Percentiles rank a stretch among this genome's conserved stretches.
phyloP scores from a whole-genome alignment of 2,888 invertebrate genomes.

The Proisotoma minuta region DNA sequence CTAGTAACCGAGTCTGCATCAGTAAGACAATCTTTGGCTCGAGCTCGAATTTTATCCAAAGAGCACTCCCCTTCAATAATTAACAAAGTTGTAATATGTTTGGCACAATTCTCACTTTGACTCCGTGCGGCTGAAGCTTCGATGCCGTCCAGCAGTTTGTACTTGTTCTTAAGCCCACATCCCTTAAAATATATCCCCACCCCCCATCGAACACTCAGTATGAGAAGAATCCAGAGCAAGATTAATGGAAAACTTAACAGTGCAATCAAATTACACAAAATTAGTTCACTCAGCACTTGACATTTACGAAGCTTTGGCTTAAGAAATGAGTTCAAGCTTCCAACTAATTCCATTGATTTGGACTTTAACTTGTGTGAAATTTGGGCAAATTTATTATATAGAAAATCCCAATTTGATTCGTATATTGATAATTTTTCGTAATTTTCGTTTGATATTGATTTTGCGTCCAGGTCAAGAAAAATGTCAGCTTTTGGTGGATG shows the following conservation, averaged over 20 bases:
- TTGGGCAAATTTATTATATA: no score
- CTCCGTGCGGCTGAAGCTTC: slow-evolving; percentile 43
- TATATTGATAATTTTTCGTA: background rate
- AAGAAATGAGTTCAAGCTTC: no score
- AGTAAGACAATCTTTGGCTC: slow-evolving; percentile 21
- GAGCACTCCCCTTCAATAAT: slow-evolving; percentile 41
- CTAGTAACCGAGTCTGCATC: slow-evolving; percentile 17
- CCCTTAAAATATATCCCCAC: background rate
- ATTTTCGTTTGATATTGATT: no score
- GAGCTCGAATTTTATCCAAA: slow-evolving; percentile 27
- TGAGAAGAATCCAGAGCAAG: background rate
- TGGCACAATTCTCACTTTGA: slow-evolving; percentile 37
- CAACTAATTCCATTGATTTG: no score
- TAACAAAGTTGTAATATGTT: slow-evolving; percentile 41
- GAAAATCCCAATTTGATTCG: no score
- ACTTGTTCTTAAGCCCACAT: slow-evolving; percentile 21
- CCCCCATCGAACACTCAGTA: background rate
- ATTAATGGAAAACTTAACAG: slow-evolving; percentile 16
- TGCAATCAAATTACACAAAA: slow-evolving; percentile 22
- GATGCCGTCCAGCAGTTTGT: slow-evolving; percentile 27
- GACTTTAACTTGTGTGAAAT: no score
- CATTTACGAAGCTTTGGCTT: slow-evolving; percentile 22
- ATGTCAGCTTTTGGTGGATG: background rate
- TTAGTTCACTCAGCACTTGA: slow-evolving; percentile 23
- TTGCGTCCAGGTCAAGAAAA: background rate